These are phyloP conservation scores for Steinernema carpocapsae DNA, from an alignment of 2,888 invertebrate species.

Conservation along the genomic window DNA sequence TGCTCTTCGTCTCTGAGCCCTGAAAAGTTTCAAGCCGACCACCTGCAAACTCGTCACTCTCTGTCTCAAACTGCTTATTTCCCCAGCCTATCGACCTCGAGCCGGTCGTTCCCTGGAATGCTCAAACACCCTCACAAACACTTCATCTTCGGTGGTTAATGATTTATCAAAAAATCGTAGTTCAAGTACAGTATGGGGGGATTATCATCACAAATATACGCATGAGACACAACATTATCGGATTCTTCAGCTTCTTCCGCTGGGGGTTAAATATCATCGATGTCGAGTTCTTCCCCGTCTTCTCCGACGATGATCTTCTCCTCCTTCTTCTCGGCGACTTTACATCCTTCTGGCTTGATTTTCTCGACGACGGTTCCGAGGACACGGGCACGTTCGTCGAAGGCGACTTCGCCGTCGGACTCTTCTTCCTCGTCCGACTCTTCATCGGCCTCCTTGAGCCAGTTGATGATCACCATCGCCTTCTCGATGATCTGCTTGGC, in stretches of 20 bases:
- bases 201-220: background rate
- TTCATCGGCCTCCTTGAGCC: conserved; percentile 91
- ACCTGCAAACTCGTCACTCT: no score
- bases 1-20: no score
- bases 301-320: conserved; percentile 46
- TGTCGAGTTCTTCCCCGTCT: conserved; percentile 60
- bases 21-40: no score
- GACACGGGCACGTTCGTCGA: conserved; percentile 53
- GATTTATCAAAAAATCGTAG: no score
- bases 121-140: no score
- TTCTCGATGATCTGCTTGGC: conserved; percentile 88
- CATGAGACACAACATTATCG: background rate
- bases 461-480: conserved; percentile 90
- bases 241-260: no score
- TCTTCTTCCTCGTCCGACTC: conserved; percentile 82
- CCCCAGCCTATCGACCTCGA: no score
- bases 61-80: no score
- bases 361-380: conserved; percentile 45
- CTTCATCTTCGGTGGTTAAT: no score
- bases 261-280: conserved; percentile 61
- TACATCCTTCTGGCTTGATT: conserved; percentile 40
- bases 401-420: conserved; percentile 45
- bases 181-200: no score
- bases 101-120: no score
- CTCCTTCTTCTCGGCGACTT: conserved; percentile 36